Evolutionary conservation across 2,113 vertebrate species (phyloP).

Genomic region (Rhinolophus sinicus): DNA sequence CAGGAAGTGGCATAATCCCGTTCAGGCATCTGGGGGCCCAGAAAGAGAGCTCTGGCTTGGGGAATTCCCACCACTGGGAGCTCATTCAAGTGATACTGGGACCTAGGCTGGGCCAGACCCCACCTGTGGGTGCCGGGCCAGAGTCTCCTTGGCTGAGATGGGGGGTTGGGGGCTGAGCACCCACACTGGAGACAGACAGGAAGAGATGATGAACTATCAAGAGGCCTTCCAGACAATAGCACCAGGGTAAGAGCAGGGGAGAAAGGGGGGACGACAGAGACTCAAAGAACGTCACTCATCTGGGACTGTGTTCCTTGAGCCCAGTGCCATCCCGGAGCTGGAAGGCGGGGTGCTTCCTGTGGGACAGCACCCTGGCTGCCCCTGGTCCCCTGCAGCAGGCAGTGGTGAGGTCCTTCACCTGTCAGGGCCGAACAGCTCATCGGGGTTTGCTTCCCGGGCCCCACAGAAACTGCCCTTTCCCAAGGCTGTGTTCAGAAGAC

Average conservation of each 20-base stretch:
- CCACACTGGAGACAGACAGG: not conserved
- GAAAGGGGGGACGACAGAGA: not conserved
- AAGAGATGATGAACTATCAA: not conserved
- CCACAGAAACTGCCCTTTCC: not conserved
- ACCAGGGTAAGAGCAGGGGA: not conserved
- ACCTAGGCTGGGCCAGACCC: too few species aligned
- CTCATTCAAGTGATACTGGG: not conserved
- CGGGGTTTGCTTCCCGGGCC: not conserved
- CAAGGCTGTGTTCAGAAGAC: not conserved
- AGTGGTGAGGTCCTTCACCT: rapidly evolving
- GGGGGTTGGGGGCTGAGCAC: rapidly evolving
- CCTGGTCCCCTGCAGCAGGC: not conserved
- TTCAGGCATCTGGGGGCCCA: not conserved
- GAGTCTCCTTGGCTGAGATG: not conserved
- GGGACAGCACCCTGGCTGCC: not conserved
- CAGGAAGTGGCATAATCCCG: not conserved
- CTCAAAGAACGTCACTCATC: not conserved
- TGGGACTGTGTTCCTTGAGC: not conserved
- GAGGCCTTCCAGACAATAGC: not conserved
- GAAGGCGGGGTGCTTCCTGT: not conserved
- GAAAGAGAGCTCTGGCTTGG: not conserved
- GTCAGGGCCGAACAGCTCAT: not conserved
- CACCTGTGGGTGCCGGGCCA: not conserved
- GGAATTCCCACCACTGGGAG: not conserved
- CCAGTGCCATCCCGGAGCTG: not conserved